These are phyloP conservation scores for Melikaiella ostensackeni DNA, from an alignment of 2,888 invertebrate genomes.

Conservation along the genomic window DNA sequence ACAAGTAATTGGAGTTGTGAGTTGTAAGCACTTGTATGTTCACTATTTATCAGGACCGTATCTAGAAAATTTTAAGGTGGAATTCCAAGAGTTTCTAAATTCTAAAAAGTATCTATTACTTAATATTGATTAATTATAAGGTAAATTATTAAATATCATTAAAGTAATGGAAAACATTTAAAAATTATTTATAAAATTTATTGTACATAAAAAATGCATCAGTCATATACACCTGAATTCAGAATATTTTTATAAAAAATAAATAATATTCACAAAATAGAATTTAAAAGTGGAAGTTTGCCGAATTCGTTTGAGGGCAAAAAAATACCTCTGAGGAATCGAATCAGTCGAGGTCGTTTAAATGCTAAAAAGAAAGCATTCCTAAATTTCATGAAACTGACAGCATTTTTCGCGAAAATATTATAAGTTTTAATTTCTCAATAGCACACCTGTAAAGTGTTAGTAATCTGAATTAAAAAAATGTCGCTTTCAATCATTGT, in stretches of 20 bases:
- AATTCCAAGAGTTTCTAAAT: background rate
- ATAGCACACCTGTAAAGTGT: background rate
- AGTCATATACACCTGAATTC: constrained; percentile 8
- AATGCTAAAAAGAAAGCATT: background rate
- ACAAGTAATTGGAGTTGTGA: background rate
- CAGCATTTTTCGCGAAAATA: background rate
- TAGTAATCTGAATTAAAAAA: background rate
- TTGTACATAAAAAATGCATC: constrained; percentile 10
- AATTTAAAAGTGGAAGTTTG: background rate
- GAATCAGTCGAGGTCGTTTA: background rate
- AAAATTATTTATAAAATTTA: constrained; percentile 5
- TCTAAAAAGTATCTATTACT: too few species aligned
- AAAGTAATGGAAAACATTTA: background rate
- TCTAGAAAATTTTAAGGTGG: background rate
- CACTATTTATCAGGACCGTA: constrained; percentile 10
- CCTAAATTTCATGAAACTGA: background rate
- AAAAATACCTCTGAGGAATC: background rate
- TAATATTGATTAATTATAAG: too few species aligned
- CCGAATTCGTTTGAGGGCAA: background rate
- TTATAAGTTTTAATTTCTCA: background rate
- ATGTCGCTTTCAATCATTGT: background rate
- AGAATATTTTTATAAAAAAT: constrained; percentile 12
- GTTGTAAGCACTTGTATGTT: background rate
- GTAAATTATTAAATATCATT: background rate
- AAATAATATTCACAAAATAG: constrained; percentile 6